These are phyloP conservation scores for Myopa testacea DNA, from an alignment of 2,888 invertebrate species.

Conservation along the genomic window DNA sequence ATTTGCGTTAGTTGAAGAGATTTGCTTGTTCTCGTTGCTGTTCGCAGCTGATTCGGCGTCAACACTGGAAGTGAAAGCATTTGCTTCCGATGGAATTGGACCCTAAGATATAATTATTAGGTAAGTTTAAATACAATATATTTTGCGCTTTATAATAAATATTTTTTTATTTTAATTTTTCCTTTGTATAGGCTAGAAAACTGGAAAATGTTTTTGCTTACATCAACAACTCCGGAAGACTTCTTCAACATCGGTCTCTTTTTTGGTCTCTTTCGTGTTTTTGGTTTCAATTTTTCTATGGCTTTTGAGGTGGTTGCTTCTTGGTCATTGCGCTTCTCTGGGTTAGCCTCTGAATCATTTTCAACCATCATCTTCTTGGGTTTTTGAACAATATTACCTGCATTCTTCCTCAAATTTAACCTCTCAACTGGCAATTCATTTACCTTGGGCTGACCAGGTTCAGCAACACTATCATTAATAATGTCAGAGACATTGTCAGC, in stretches of 20 bases:
- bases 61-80: neutral
- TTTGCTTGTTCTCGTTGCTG: neutral
- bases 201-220: neutral
- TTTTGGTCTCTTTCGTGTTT: neutral
- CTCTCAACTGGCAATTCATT: neutral
- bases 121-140: no score
- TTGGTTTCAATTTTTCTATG: neutral
- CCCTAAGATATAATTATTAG: neutral
- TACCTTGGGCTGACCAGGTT: conserved; percentile 37
- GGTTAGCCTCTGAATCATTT: neutral
- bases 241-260: neutral
- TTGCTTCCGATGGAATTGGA: conserved; percentile 8
- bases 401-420: neutral
- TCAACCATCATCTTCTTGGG: neutral
- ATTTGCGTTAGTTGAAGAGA: neutral
- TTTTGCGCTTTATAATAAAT: no score
- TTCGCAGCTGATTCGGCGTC: neutral
- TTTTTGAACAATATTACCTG: conserved; percentile 18
- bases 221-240: neutral
- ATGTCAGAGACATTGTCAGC: conserved; percentile 39
- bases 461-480: conserved; percentile 36
- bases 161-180: no score
- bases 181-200: neutral
- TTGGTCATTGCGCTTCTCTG: conserved; percentile 25
- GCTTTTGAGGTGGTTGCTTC: conserved; percentile 19